Evolutionary conservation across 2,888 invertebrate genomes (phyloP).

Genomic region (Holacanthella duospinosa): DNA sequence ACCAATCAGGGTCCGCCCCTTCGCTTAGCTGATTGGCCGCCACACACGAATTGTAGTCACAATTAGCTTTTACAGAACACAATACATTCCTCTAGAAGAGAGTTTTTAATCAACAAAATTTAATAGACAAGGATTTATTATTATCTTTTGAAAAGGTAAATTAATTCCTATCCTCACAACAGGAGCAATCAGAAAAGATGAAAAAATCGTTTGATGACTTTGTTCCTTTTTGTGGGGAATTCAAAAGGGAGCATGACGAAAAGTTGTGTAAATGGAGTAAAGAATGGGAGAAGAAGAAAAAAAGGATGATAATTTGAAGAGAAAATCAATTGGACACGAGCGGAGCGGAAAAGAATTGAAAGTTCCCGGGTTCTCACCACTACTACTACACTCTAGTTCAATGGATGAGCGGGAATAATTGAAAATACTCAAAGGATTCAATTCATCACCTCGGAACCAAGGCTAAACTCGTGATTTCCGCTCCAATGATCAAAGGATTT

Average conservation of each 20-base stretch:
- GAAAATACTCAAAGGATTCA: neutral
- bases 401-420: neutral
- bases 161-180: no score
- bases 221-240: neutral
- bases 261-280: neutral
- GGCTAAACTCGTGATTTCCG: neutral
- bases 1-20: neutral
- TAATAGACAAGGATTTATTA: neutral
- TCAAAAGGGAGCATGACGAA: neutral
- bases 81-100: neutral
- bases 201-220: no score
- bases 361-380: neutral
- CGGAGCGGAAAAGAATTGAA: neutral
- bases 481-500: neutral
- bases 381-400: neutral
- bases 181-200: no score
- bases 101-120: neutral
- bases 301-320: neutral
- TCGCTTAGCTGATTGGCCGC: neutral
- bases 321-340: constrained; percentile 5
- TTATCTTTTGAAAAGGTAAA: neutral
- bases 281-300: neutral
- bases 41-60: neutral
- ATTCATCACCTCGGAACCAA: neutral
- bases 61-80: neutral